Percentiles rank a stretch among this genome's conserved stretches.
These are phyloP conservation scores for Caenorhabditis doughertyi DNA, from an alignment of 2,888 invertebrate genomes.

Conservation along the genomic window DNA sequence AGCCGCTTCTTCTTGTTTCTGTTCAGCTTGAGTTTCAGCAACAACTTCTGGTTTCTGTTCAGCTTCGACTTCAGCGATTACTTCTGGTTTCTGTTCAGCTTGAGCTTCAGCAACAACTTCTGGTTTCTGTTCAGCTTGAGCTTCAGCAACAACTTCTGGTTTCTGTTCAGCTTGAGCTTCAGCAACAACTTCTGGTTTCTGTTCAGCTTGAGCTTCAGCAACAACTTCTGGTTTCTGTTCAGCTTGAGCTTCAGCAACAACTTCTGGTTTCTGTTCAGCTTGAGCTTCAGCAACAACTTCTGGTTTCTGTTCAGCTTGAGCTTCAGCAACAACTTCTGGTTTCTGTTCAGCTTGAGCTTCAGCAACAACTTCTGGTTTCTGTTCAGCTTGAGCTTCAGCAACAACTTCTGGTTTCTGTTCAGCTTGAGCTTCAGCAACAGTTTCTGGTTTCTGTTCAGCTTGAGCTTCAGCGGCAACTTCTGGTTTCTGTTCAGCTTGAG, in stretches of 20 bases:
- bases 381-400: too few species aligned
- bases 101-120: neutral
- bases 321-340: neutral
- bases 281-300: too few species aligned
- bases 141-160: neutral
- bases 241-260: neutral
- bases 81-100: too few species aligned
- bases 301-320: too few species aligned
- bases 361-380: neutral
- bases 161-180: neutral
- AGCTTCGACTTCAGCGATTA: too few species aligned
- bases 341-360: neutral
- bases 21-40: constrained; percentile 1
- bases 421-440: neutral
- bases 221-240: neutral
- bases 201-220: too few species aligned
- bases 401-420: too few species aligned
- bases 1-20: neutral
- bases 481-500: neutral
- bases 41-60: neutral
- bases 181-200: too few species aligned
- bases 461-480: neutral
- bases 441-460: neutral
- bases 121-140: neutral
- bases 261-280: neutral